A percentile compares a stretch with the other conserved stretches of the same genome.
phyloP scores from a whole-genome alignment of 2,113 vertebrate genomes.

The Hyaena hyaena region DNA sequence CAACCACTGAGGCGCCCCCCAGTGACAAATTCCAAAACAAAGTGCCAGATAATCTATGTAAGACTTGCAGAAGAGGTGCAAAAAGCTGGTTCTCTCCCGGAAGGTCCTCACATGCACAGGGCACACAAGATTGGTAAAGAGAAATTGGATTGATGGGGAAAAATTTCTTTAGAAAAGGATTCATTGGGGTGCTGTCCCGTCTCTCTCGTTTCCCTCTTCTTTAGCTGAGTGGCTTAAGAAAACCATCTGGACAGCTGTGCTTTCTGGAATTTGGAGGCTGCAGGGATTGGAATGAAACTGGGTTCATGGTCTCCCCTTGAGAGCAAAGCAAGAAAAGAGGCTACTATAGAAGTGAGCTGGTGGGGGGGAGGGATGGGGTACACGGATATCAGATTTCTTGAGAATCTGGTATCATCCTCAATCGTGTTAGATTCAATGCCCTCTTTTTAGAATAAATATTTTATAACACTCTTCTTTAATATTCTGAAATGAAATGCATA shows the following conservation, averaged over 20 bases:
- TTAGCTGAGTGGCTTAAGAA: background rate
- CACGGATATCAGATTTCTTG: background rate
- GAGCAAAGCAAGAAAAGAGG: background rate
- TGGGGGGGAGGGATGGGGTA: background rate
- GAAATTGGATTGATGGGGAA: background rate
- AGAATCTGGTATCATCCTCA: background rate
- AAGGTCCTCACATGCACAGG: background rate
- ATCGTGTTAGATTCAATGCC: background rate
- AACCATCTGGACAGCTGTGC: background rate
- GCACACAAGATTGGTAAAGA: background rate
- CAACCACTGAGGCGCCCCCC: too few species aligned
- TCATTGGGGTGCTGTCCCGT: background rate
- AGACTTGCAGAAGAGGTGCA: background rate
- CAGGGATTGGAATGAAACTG: background rate
- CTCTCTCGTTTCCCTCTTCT: background rate
- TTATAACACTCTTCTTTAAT: constrained; percentile 26
- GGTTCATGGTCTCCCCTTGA: background rate
- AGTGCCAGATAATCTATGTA: background rate
- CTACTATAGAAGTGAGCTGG: background rate
- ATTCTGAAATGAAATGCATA: constrained; percentile 32
- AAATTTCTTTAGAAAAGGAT: background rate
- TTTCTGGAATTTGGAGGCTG: constrained; percentile 34
- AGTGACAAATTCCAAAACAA: background rate
- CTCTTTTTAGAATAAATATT: constrained; percentile 8
- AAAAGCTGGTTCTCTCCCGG: background rate